phyloP scores from a whole-genome alignment of 30 jellyfish, hydroid and myxozoan species.

The Pelagia noctiluca region DNA sequence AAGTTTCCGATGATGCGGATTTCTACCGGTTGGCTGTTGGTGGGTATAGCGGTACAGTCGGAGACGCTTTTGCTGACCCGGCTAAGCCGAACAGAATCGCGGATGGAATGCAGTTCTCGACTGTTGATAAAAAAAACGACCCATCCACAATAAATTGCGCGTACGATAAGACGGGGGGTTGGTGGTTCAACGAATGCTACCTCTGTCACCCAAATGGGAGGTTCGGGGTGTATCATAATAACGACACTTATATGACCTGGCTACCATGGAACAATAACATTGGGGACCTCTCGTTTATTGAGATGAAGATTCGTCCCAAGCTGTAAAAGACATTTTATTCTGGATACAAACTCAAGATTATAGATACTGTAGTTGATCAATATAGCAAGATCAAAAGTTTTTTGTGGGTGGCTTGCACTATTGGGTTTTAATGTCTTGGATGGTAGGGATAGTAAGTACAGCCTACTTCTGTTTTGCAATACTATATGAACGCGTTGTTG shows the following conservation, averaged over 20 bases:
- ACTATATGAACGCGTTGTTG: too few relatives aligned
- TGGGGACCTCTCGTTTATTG: slow-evolving; percentile 17
- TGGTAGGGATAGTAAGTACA: too few relatives aligned
- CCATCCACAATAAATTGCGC: slow-evolving; percentile 14
- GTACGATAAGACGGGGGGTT: slow-evolving; percentile 18
- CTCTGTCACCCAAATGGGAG: slow-evolving; percentile 16
- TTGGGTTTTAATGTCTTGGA: too few relatives aligned
- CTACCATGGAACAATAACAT: slow-evolving; percentile 8
- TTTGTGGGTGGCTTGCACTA: too few relatives aligned
- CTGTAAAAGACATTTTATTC: too few relatives aligned
- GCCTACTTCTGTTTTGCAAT: too few relatives aligned
- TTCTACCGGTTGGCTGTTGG: slow-evolving; percentile 13
- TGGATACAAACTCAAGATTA: too few relatives aligned
- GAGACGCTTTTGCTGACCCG: neutral
- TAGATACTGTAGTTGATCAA: too few relatives aligned
- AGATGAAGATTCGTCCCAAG: slow-evolving; percentile 46
- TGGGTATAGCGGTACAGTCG: slow-evolving; percentile 26
- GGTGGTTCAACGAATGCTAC: slow-evolving; percentile 39
- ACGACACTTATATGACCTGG: slow-evolving; percentile 23
- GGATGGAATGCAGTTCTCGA: slow-evolving; percentile 3
- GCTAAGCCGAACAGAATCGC: slow-evolving; percentile 1
- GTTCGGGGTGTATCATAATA: slow-evolving; percentile 4
- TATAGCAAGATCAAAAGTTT: too few relatives aligned
- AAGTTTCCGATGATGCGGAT: neutral
- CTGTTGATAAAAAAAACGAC: slow-evolving; percentile 28